phyloP scores from a whole-genome alignment of 92 coral and sea anemone species.

The Epizoanthus ramosus region DNA sequence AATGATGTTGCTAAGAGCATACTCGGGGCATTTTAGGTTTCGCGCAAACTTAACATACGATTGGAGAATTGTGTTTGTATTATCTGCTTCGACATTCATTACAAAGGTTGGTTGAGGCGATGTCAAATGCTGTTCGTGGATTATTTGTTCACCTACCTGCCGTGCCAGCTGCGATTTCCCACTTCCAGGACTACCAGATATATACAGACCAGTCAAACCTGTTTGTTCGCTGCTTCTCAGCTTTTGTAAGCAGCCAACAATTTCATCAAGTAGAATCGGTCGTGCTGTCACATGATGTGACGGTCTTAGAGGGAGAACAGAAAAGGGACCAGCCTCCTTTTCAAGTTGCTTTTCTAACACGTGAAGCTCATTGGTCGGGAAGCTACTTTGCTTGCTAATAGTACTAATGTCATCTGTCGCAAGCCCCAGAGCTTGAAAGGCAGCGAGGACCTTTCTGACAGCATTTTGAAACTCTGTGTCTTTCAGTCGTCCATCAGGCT shows the following conservation, averaged over 20 bases:
- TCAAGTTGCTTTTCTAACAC: constrained; percentile 34
- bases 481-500: constrained; percentile 17
- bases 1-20: constrained; percentile 39
- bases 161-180: constrained; percentile 47
- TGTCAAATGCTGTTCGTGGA: not conserved
- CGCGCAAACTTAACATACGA: constrained; percentile 52
- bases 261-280: too few relatives aligned
- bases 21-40: constrained; percentile 38
- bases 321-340: not conserved
- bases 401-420: constrained; percentile 10
- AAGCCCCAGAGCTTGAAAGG: constrained; percentile 44
- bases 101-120: constrained; percentile 14
- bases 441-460: constrained; percentile 1
- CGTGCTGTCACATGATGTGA: too few relatives aligned
- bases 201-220: constrained; percentile 32
- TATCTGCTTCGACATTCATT: constrained; percentile 50
- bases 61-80: constrained; percentile 34
- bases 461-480: constrained; percentile 33
- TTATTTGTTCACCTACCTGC: constrained; percentile 2
- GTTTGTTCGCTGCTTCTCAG: constrained; percentile 13
- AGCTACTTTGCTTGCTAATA: constrained; percentile 32
- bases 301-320: constrained; percentile 13
- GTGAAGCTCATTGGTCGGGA: constrained; percentile 33
- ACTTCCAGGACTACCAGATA: constrained; percentile 57
- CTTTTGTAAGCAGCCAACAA: not conserved